Percentiles rank a stretch among this genome's conserved stretches.
These are phyloP conservation scores for Philotrypesis tridentata DNA, from an alignment of 1,140 invertebrate genomes.

Conservation along the genomic window DNA sequence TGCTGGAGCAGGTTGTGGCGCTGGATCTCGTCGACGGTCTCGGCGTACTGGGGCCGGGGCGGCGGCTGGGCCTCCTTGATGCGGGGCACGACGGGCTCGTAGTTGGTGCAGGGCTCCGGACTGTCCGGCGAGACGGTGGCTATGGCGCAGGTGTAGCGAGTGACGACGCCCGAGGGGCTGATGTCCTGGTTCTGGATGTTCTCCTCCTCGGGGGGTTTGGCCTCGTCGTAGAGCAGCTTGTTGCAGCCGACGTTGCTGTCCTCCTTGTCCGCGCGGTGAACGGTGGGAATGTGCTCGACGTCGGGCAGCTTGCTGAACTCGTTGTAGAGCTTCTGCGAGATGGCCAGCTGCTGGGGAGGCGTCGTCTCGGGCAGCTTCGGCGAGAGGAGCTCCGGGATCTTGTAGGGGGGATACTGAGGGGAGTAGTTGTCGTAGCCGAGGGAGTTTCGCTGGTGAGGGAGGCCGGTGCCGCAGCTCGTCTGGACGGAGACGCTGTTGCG, in stretches of 20 bases:
- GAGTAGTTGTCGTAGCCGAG: background rate
- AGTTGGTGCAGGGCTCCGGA: constrained; percentile 27
- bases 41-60: background rate
- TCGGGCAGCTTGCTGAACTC: constrained; percentile 39
- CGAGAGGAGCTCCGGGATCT: background rate
- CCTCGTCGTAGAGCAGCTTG: background rate
- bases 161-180: constrained; percentile 65
- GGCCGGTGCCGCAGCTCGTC: constrained; percentile 31
- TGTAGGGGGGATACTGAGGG: background rate
- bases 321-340: constrained; percentile 38
- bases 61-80: constrained; percentile 37
- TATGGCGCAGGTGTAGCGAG: constrained; percentile 67
- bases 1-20: constrained; percentile 69
- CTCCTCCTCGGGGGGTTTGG: constrained; percentile 51
- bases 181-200: constrained; percentile 71
- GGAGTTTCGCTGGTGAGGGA: background rate
- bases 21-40: constrained; percentile 55
- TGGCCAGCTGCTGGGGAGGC: background rate
- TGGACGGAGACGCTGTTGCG: constrained; percentile 60
- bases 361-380: background rate
- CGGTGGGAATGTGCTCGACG: background rate
- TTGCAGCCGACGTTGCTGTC: background rate
- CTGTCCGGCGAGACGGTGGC: constrained; percentile 63
- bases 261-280: background rate
- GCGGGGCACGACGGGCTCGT: background rate